phyloP scores from a whole-genome alignment of 2,888 invertebrate species.

The Tenthredo distinguenda region DNA sequence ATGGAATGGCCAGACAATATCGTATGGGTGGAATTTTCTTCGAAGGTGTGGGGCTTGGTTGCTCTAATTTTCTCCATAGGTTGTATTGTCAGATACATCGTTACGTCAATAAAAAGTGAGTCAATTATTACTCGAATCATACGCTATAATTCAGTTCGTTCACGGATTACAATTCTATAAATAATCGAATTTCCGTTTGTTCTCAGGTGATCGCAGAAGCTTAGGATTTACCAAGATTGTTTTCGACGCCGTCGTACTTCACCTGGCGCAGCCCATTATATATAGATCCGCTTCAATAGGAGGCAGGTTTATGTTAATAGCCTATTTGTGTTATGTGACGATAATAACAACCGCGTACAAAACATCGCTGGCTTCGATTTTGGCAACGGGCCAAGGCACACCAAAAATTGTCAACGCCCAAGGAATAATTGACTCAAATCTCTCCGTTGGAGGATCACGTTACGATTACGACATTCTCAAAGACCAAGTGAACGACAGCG shows the following conservation, averaged over 20 bases:
- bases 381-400: background rate
- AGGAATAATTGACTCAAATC: constrained; percentile 31
- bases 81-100: background rate
- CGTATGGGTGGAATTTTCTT: constrained; percentile 26
- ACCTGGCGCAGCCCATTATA: background rate
- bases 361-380: constrained; percentile 36
- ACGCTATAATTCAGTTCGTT: background rate
- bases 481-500: constrained; percentile 22
- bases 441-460: background rate
- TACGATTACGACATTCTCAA: constrained; percentile 8
- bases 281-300: background rate
- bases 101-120: background rate
- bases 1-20: background rate
- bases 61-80: background rate
- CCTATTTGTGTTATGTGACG: background rate
- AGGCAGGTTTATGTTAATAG: background rate
- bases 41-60: background rate
- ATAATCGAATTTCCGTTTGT: background rate
- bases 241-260: background rate
- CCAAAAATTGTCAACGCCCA: background rate
- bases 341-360: constrained; percentile 35
- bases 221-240: background rate
- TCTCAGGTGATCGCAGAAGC: background rate
- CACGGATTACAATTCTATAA: background rate
- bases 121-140: background rate